A percentile compares a stretch with the other conserved stretches of the same genome.
phyloP scores from a whole-genome alignment of 2,888 invertebrate genomes.

The Frankliniella intonsa region DNA sequence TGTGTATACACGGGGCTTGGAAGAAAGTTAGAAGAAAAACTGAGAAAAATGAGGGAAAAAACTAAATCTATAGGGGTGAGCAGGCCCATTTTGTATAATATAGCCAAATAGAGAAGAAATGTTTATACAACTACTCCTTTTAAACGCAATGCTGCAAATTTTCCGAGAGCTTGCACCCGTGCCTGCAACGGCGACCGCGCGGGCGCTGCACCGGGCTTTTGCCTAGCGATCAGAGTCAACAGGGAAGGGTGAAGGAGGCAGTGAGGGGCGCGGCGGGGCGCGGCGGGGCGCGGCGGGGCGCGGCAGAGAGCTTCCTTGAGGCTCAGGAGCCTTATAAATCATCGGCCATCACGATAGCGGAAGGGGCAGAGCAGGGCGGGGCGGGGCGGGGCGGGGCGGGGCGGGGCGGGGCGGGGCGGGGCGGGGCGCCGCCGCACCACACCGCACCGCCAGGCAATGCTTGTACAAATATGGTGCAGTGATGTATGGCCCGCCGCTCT shows the following conservation, averaged over 20 bases:
- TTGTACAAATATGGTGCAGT: conserved; percentile 25
- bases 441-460: background rate
- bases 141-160: no score
- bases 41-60: no score
- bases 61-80: no score
- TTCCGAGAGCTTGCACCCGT: no score
- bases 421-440: no score
- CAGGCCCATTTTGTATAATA: no score
- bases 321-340: background rate
- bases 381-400: background rate
- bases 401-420: background rate
- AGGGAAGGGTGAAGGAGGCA: background rate
- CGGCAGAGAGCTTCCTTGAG: background rate
- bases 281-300: background rate
- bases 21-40: no score
- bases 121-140: no score
- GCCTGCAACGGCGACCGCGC: no score
- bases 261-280: background rate
- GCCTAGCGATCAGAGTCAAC: background rate
- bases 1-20: no score
- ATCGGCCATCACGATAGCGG: conserved; percentile 13
- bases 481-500: conserved; percentile 1
- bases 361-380: background rate
- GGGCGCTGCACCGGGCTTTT: no score
- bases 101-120: no score